Base-by-base conservation (phyloP, 2,797 vertebrate genomes). In the Pangasius mekongensis region DNA sequence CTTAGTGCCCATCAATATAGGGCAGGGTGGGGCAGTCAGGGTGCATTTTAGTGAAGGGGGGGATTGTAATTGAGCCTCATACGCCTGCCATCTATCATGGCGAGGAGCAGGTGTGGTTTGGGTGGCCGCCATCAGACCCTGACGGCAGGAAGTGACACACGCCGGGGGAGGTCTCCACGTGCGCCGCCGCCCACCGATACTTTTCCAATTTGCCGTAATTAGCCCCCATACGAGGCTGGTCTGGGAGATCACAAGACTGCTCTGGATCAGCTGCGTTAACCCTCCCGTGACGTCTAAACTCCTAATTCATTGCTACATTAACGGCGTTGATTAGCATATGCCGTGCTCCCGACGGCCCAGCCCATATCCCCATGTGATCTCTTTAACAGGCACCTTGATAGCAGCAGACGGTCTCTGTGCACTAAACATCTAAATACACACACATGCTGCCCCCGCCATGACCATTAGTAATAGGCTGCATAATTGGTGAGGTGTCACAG, bases 251-350 rank as follows among this genome's bases (percentile, higher is more conserved):
- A 93, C 93, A 69, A 92, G 88, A 84, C 87, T 69, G 73, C 73
- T n/a, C 58, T 94, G 94, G 94, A 96, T 96, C 96, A 96, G 96
- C 95, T 97, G 95, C 93, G 95, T 94, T 95, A 96, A 96, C 93
- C 94, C 95, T 96, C 95, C 95, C 92, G 94, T 96, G 95, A 96
- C 96, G 95, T 95, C 95, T 96, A 96, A 96, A 96, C 95, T 96
- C 95, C 94, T 96, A 96, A 97, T 96, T 97, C 95, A 96, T 96
- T 96, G 96, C 94, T 95, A 96, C 96, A 97, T 96, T 97, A 97
- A 96, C 95, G 91, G 92, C 93, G 94, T 94, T 95, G 94, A 96
- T 96, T 96, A 96, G 94, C 96, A 96, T 95, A 96, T 92, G 91
- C 92, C 47, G 54, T 64, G 56, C 81, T 85, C 69, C 89, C 14